Evolutionary conservation across 2,888 invertebrate genomes (phyloP), one percentile per base, ranked within the genome.

Genomic region (Oxyscelio sp.): DNA sequence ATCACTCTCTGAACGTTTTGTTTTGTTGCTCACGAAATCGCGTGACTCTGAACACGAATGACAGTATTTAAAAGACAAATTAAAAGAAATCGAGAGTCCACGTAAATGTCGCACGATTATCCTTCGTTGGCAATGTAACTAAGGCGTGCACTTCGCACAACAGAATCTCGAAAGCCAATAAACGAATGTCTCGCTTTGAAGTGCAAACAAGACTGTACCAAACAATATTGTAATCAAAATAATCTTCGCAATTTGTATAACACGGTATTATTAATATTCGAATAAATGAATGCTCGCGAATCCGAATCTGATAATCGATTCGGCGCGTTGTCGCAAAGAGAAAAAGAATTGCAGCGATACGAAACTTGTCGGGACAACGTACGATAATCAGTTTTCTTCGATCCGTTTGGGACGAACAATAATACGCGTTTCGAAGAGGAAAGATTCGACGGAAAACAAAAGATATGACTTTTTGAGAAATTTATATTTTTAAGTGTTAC

Each of bases 11-110:
- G 70, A 70, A 82, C 65, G 52, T 61, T 75, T 75, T 75, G 71
- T 82, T 82, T 81, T 81, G 80, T 81, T 70, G 71, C 43, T 43
- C 80, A 66, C 38, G 73, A 61, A 63, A 81, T 81, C 50, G 81
- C 74, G 74, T 81, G 74, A 75, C 74, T 68, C 68, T 24, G 52
- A 61, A 48, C 74, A 74, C 59, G 61, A 80, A 66, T 73, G 54
- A 59, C 66, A 61, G 73, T 73, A 73, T 80, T 81, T 65, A 71
- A 61, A 66, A 22, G 70, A 70, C 75, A 66, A 74, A 74, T 73
- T 56, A 59, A 68, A 56, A 43, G 65, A 34, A 50, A 68, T 58
- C 15, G 52, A 56, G 54, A 56, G 21, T 74, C 52, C 65, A 54
- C 54, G 27, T 54, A 63, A 74, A 74, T 63, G 54, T 74, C 73